Percentiles rank a stretch among this genome's conserved stretches.
Evolutionary conservation across 2,113 vertebrate genomes (phyloP).

Genomic region (Erythrolamprus reginae): DNA sequence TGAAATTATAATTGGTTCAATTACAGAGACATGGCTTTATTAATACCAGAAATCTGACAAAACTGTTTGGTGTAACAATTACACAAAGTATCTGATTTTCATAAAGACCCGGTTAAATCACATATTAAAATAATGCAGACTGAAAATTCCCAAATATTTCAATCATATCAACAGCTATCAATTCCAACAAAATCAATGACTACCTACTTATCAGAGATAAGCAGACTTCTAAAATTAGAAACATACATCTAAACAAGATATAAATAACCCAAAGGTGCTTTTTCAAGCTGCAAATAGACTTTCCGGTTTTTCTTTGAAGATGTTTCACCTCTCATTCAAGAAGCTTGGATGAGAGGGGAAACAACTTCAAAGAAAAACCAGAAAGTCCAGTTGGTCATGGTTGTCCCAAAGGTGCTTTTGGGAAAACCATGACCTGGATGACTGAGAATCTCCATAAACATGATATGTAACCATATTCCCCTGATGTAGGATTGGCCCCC

Average conservation of each 20-base stretch:
- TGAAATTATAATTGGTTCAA: background rate
- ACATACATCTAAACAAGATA: background rate
- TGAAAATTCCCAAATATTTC: background rate
- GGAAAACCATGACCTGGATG: too few relatives aligned
- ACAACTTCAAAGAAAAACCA: too few relatives aligned
- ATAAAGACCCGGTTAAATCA: background rate
- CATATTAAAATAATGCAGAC: background rate
- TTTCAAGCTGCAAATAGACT: too few relatives aligned
- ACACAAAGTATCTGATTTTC: background rate
- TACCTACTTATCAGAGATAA: slow-evolving; percentile 8
- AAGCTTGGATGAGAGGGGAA: too few relatives aligned
- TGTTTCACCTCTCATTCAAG: too few relatives aligned
- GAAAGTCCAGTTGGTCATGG: too few relatives aligned
- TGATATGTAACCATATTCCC: background rate
- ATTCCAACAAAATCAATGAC: slow-evolving; percentile 24
- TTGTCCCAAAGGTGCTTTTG: too few relatives aligned
- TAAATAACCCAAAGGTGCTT: background rate
- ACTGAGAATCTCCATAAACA: background rate
- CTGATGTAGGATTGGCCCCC: background rate
- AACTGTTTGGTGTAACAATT: background rate
- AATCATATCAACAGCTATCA: slow-evolving; percentile 4
- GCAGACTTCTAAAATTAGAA: background rate
- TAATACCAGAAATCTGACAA: background rate
- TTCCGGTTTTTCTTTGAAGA: too few relatives aligned
- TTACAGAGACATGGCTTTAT: background rate